These are phyloP conservation scores for Azorinus chamasolen DNA, from an alignment of 2,888 invertebrate species.

Conservation along the genomic window DNA sequence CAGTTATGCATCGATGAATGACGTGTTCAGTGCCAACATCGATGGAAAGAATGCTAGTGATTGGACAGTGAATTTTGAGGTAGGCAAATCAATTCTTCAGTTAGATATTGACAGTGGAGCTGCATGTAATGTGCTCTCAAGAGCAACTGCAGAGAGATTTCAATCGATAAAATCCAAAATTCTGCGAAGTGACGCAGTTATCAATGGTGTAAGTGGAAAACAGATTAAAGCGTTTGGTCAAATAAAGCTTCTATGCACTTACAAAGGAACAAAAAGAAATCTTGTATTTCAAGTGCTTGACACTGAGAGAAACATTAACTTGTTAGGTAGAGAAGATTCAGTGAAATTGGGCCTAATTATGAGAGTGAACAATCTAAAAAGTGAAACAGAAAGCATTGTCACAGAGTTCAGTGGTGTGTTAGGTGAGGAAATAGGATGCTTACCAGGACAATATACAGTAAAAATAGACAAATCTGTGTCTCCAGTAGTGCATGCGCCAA, in stretches of 20 bases:
- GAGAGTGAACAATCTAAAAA: constrained; percentile 16
- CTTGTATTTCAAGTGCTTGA: constrained; percentile 20
- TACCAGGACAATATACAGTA: constrained; percentile 38
- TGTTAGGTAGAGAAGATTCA: constrained; percentile 29
- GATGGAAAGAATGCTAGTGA: background rate
- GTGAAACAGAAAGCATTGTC: background rate
- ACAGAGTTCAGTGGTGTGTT: constrained; percentile 17
- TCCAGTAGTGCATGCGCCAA: constrained; percentile 17
- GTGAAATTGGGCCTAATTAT: constrained; percentile 26
- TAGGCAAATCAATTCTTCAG: too few species aligned
- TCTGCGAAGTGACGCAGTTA: background rate
- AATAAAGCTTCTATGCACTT: too few species aligned
- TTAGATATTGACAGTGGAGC: constrained; percentile 32
- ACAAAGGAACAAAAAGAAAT: background rate
- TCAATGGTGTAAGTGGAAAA: background rate
- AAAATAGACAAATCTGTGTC: constrained; percentile 9
- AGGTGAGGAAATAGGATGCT: constrained; percentile 27
- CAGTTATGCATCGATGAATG: constrained; percentile 15
- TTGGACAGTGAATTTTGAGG: constrained; percentile 3
- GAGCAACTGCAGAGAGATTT: constrained; percentile 16
- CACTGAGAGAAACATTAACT: constrained; percentile 7
- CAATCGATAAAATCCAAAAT: background rate
- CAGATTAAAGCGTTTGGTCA: too few species aligned
- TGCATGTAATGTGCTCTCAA: constrained; percentile 21
- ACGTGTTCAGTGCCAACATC: background rate